phyloP scores from a whole-genome alignment of 2,797 vertebrate species.

The Eulemur mongoz region DNA sequence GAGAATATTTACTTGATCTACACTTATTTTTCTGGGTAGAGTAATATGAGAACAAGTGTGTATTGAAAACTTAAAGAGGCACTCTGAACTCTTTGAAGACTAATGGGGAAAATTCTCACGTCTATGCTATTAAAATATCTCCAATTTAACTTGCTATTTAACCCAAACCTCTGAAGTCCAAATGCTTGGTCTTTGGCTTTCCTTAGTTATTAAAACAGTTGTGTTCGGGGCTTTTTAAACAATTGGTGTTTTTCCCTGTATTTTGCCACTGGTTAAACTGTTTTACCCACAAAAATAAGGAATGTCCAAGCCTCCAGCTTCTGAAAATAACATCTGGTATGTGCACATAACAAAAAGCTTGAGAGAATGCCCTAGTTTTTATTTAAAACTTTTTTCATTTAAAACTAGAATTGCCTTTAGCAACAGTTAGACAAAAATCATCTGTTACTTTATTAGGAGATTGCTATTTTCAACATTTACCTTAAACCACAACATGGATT shows the following conservation, averaged over 20 bases:
- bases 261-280: slow-evolving; percentile 48
- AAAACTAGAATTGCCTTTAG: slow-evolving; percentile 58
- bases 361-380: slow-evolving; percentile 58
- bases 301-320: slow-evolving; percentile 43
- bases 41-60: not conserved
- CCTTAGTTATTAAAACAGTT: slow-evolving; percentile 48
- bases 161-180: not conserved
- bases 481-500: slow-evolving; percentile 67
- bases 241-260: not conserved
- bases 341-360: slow-evolving; percentile 53
- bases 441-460: slow-evolving; percentile 71
- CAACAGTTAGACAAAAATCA: slow-evolving; percentile 63
- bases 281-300: slow-evolving; percentile 58
- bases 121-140: slow-evolving; percentile 42
- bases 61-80: slow-evolving; percentile 44
- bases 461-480: slow-evolving; percentile 74
- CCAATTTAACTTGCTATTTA: slow-evolving; percentile 29
- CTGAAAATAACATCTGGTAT: slow-evolving; percentile 70
- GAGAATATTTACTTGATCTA: not conserved
- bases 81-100: slow-evolving; percentile 3
- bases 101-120: slow-evolving; percentile 21
- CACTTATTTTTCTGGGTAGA: slow-evolving; percentile 20
- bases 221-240: slow-evolving; percentile 8
- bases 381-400: slow-evolving; percentile 65
- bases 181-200: slow-evolving; percentile 21